A percentile compares a stretch with the other conserved stretches of the same genome.
Evolutionary conservation across 2,888 invertebrate genomes (phyloP).

Genomic region (Protodeltote pygarga): DNA sequence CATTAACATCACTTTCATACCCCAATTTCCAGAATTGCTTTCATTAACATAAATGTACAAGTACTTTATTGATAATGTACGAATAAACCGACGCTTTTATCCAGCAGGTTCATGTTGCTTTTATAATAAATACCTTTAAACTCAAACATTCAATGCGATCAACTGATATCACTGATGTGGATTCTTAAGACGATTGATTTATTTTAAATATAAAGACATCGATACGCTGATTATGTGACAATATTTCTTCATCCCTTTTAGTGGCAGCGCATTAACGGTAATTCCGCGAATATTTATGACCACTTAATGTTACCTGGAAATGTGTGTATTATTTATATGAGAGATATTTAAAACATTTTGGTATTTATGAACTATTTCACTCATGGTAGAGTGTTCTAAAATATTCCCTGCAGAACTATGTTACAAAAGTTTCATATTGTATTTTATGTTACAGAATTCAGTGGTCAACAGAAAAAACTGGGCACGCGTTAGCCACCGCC

Average conservation of each 20-base stretch:
- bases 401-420: slow-evolving; percentile 1
- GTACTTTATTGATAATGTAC: slow-evolving; percentile 60
- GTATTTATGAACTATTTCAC: slow-evolving; percentile 2
- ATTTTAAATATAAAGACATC: slow-evolving; percentile 60
- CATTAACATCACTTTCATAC: slow-evolving; percentile 34
- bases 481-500: slow-evolving; percentile 77
- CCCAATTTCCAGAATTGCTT: slow-evolving; percentile 46
- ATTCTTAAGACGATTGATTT: slow-evolving; percentile 69
- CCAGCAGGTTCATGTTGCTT: slow-evolving; percentile 51
- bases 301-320: slow-evolving; percentile 25
- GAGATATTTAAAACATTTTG: neutral
- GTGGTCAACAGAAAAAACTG: slow-evolving; percentile 80
- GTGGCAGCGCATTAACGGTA: slow-evolving; percentile 34
- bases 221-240: slow-evolving; percentile 55
- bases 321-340: slow-evolving; percentile 1
- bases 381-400: slow-evolving; percentile 4
- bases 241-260: slow-evolving; percentile 46
- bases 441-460: slow-evolving; percentile 61
- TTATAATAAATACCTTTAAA: slow-evolving; percentile 61
- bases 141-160: slow-evolving; percentile 59
- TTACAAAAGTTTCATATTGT: slow-evolving; percentile 29
- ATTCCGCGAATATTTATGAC: slow-evolving; percentile 32
- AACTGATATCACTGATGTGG: slow-evolving; percentile 58
- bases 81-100: slow-evolving; percentile 65
- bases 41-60: slow-evolving; percentile 56